Base-by-base conservation (phyloP, 1,140 invertebrate genomes). In the Plectrocnemia conspersa region DNA sequence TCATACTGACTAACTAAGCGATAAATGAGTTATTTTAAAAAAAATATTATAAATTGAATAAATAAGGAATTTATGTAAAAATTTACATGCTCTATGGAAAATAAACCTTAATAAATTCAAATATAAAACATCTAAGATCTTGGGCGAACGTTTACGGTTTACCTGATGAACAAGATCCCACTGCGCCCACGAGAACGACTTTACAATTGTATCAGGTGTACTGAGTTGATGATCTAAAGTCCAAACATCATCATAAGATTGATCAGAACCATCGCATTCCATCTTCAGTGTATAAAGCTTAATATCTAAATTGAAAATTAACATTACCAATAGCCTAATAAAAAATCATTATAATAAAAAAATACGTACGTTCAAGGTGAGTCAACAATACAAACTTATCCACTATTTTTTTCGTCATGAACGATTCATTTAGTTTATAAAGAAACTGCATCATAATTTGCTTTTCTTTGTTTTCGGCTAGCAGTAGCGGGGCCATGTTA, bases 371-470 rank as follows among this genome's bases (percentile, higher is more conserved):
- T 73, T 89, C 84, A 64, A 86, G 79, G 74, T 89, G 87, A 33
- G 85, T 82, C n/a, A 89, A 74, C 7, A 89, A 68, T 16, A 89
- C 64, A 61, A 89, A 81, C 65, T 86, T 85, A 48, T 88, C 84
- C 65, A 77, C 74, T 48, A 76, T 71, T 42, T 70, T 75, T 38
- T 82, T 80, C 36, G 79, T 77, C 48, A 72, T 71, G 52, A 77
- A 71, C 52, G 76, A 74, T 60, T 77, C 75, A 63, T 82, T 83
- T 61, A 84, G 84, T 36, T 79, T 80, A 65, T 87, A 86, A 2
- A 89, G 72, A 79, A 88, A 91, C 67, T 89, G 86, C 49, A 86
- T 75, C 77, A 87, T 81, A 23, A 85, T 79, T 73, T 89, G 86
- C 42, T 82, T 84, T 1, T 65, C 65, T 52, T 69, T 73, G 25